A percentile compares a stretch with the other conserved stretches of the same genome.
phyloP scores from a whole-genome alignment of 2,888 invertebrate species.

The Clusia tigrina region DNA sequence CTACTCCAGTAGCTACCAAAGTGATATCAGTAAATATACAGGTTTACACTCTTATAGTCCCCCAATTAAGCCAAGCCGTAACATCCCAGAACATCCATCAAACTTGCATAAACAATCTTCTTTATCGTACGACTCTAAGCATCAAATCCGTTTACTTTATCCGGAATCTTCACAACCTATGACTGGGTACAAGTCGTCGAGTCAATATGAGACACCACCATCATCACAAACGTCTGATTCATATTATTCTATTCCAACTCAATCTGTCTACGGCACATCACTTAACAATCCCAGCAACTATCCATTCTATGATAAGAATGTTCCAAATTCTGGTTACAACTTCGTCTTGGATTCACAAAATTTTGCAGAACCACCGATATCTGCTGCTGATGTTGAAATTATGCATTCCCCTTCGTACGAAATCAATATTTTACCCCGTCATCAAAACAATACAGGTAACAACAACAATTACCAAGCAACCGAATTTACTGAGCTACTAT shows the following conservation, averaged over 20 bases:
- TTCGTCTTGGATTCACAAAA: conserved; percentile 35
- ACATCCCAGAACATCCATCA: conserved; percentile 21
- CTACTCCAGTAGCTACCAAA: conserved; percentile 13
- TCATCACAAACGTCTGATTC: conserved; percentile 23
- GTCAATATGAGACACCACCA: conserved; percentile 44
- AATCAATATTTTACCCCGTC: conserved; percentile 46
- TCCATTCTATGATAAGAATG: conserved; percentile 48
- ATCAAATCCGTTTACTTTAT: neutral
- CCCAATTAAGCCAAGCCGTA: conserved; percentile 12
- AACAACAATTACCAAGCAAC: conserved; percentile 16
- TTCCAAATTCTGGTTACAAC: conserved; percentile 47
- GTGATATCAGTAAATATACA: neutral
- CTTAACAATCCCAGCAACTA: conserved; percentile 40
- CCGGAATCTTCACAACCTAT: conserved; percentile 9
- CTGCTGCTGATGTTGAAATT: conserved; percentile 46
- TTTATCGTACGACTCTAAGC: conserved; percentile 17
- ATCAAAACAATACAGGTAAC: conserved; percentile 27
- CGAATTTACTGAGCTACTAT: conserved; percentile 17
- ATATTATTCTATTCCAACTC: conserved; percentile 25
- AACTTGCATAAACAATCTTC: conserved; percentile 25
- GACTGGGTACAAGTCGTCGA: conserved; percentile 34
- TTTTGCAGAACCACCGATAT: conserved; percentile 55
- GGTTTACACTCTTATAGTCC: neutral
- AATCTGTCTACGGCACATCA: neutral
- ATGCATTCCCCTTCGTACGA: conserved; percentile 57